Conservation (phyloP, 1,140 invertebrate genomes). For the Protaetia brevitarsis region DNA sequence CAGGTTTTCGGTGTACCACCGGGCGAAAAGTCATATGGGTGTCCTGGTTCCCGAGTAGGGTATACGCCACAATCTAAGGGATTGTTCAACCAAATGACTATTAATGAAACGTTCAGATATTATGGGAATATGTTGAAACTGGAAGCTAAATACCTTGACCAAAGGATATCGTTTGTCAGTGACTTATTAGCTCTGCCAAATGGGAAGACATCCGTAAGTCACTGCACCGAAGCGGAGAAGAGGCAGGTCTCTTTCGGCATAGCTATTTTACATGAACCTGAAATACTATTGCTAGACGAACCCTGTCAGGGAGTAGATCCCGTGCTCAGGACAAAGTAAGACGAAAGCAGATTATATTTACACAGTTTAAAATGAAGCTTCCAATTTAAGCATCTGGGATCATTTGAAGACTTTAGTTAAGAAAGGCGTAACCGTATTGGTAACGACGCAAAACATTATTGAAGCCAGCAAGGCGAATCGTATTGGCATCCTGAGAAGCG, state of each 20-base stretch:
- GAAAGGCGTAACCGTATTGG: constrained; percentile 81
- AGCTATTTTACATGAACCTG: constrained; percentile 25
- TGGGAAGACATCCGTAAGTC: constrained; percentile 3
- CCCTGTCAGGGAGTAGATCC: constrained; percentile 73
- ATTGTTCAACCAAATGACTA: constrained; percentile 6
- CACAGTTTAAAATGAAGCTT: neutral
- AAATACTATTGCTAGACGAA: constrained; percentile 26
- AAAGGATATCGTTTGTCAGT: constrained; percentile 16
- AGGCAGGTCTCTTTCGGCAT: constrained; percentile 23
- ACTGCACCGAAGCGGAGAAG: neutral
- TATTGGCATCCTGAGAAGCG: constrained; percentile 50
- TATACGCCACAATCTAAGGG: constrained; percentile 24
- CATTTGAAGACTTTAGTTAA: constrained; percentile 82
- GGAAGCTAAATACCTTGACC: constrained; percentile 10
- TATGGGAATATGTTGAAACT: constrained; percentile 15
- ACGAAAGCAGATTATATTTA: neutral
- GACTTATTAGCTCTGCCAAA: constrained; percentile 21
- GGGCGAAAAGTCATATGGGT: neutral
- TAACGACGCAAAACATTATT: constrained; percentile 93
- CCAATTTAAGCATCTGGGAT: constrained; percentile 79
- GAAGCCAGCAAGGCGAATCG: constrained; percentile 85
- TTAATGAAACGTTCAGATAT: constrained; percentile 23
- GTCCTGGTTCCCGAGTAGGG: constrained; percentile 21
- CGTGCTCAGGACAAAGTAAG: constrained; percentile 67
- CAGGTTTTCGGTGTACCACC: constrained; percentile 23